Percentiles rank a stretch among this genome's conserved stretches.
Conservation (phyloP, 2,888 invertebrate species). For the Stenolophus ochropezus region DNA sequence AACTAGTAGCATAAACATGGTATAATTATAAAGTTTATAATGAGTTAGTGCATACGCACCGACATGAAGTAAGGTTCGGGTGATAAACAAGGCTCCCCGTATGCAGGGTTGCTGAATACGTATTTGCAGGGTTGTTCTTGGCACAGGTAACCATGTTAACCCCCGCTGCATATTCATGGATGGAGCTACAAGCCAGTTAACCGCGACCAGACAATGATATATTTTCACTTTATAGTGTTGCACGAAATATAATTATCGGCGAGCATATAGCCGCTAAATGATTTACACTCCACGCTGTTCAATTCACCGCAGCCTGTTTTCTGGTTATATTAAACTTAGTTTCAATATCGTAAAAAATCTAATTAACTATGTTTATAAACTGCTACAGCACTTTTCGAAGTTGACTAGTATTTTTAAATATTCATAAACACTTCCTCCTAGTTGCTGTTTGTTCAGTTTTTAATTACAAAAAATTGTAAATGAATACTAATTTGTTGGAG, state of each 20-base stretch:
- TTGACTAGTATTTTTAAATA: slow-evolving; percentile 22
- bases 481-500: slow-evolving; percentile 31
- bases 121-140: slow-evolving; percentile 5
- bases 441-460: slow-evolving; percentile 29
- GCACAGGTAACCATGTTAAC: slow-evolving; percentile 48
- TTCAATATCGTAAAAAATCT: slow-evolving; percentile 10
- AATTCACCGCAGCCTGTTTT: slow-evolving; percentile 1
- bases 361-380: slow-evolving; percentile 37
- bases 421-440: slow-evolving; percentile 12
- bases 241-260: slow-evolving; percentile 64
- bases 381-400: slow-evolving; percentile 15
- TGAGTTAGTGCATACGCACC: too few relatives aligned
- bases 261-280: slow-evolving; percentile 31
- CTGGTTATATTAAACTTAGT: slow-evolving; percentile 32
- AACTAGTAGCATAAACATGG: too few relatives aligned
- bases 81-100: background rate
- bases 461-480: slow-evolving; percentile 27
- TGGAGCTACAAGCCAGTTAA: background rate
- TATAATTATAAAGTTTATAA: too few relatives aligned
- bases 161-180: slow-evolving; percentile 50
- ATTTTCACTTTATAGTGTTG: slow-evolving; percentile 65
- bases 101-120: background rate
- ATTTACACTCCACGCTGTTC: slow-evolving; percentile 49
- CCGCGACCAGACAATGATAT: slow-evolving; percentile 64
- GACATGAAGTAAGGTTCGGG: slow-evolving; percentile 60